Conservation (phyloP, 1,140 invertebrate species). For the Eubasilissa regina region DNA sequence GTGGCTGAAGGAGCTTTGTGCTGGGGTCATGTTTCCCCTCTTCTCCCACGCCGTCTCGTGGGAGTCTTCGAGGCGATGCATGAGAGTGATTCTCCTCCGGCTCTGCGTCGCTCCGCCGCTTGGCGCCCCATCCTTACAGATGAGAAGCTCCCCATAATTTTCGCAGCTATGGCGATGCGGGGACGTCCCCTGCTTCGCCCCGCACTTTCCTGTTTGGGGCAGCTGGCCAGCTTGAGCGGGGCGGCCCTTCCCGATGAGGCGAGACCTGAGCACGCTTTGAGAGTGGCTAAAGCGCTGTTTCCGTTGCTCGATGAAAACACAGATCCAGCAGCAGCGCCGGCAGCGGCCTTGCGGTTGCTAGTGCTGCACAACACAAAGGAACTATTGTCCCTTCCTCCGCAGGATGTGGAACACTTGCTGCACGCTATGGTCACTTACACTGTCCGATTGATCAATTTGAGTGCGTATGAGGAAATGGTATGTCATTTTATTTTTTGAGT, state of each 20-base stretch:
- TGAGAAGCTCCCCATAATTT: conserved; percentile 80
- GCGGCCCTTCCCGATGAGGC: conserved; percentile 75
- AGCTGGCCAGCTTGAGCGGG: conserved; percentile 77
- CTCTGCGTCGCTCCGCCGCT: conserved; percentile 73
- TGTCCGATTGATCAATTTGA: conserved; percentile 44
- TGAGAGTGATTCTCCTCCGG: conserved; percentile 78
- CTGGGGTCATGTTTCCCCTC: conserved; percentile 81
- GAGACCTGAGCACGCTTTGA: conserved; percentile 79
- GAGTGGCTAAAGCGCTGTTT: conserved; percentile 79
- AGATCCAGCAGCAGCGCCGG: conserved; percentile 77
- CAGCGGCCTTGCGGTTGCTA: conserved; percentile 78
- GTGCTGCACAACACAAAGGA: conserved; percentile 77
- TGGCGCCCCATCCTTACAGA: conserved; percentile 87
- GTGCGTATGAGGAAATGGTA: conserved; percentile 52
- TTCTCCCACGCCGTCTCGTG: conserved; percentile 79
- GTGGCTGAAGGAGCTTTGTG: conserved; percentile 83
- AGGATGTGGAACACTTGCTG: conserved; percentile 63
- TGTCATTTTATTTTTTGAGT: not conserved
- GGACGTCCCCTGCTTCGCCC: conserved; percentile 83
- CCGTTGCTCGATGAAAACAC: conserved; percentile 78
- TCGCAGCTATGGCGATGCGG: conserved; percentile 90
- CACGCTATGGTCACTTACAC: conserved; percentile 48
- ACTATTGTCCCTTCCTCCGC: conserved; percentile 69
- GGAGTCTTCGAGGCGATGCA: conserved; percentile 81
- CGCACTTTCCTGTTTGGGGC: conserved; percentile 81